Conservation (phyloP, 2,113 vertebrate species). For the Rallus limicola region DNA sequence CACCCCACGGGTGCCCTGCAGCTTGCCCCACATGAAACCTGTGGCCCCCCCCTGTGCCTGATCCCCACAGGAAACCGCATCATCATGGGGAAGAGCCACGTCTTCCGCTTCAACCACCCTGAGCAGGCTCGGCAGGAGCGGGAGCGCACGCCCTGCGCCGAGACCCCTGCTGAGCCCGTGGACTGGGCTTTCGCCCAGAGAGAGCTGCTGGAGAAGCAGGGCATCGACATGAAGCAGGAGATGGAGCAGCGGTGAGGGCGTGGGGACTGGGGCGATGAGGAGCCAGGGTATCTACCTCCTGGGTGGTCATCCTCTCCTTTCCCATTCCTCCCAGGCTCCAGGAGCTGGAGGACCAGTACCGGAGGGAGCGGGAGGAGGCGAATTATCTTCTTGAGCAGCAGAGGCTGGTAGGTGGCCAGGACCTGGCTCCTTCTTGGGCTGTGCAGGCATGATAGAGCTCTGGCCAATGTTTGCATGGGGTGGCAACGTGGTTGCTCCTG, state of each 20-base stretch:
- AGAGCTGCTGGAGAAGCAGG: constrained; percentile 95
- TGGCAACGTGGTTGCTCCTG: neutral
- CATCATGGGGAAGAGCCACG: constrained; percentile 97
- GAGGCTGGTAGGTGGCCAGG: constrained; percentile 83
- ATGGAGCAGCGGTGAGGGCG: constrained; percentile 94
- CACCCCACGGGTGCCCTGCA: fast-evolving
- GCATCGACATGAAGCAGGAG: constrained; percentile 98
- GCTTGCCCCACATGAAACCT: neutral
- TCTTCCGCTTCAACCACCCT: constrained; percentile 98
- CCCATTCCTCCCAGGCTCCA: constrained; percentile 81
- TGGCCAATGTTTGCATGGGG: neutral
- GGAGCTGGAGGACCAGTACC: constrained; percentile 95
- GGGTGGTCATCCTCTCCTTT: neutral
- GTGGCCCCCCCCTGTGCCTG: fast-evolving
- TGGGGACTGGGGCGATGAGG: neutral
- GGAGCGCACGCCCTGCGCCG: constrained; percentile 89
- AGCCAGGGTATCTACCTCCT: neutral
- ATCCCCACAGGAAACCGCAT: constrained; percentile 89
- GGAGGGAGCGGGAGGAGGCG: constrained; percentile 92
- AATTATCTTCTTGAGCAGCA: constrained; percentile 96
- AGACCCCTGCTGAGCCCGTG: constrained; percentile 89
- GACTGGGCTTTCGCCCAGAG: constrained; percentile 98
- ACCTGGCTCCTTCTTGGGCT: neutral
- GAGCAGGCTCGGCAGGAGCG: constrained; percentile 94
- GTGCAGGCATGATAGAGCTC: neutral